Percentiles rank a stretch among this genome's conserved stretches.
phyloP scores from a whole-genome alignment of 1,140 invertebrate genomes.

The Zaprionus capensis region DNA sequence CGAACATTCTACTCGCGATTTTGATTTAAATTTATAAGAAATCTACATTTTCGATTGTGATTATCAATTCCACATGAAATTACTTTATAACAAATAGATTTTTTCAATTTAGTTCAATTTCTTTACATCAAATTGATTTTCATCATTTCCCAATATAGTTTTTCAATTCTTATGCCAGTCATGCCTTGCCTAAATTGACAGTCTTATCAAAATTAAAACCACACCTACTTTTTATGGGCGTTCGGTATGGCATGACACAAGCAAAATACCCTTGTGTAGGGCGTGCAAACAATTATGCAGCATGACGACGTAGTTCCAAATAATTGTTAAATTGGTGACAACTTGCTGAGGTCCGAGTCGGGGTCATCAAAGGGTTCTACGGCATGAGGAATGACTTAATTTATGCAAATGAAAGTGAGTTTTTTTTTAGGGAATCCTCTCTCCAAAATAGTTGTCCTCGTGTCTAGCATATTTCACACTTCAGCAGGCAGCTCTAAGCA shows the following conservation, averaged over 20 bases:
- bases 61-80: no score
- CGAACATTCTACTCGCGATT: no score
- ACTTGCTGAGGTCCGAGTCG: slow-evolving; percentile 36
- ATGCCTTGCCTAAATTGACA: not conserved
- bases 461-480: slow-evolving; percentile 67
- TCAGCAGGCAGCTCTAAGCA: slow-evolving; percentile 34
- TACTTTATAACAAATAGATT: no score
- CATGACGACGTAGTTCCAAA: slow-evolving; percentile 58
- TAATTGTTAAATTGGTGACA: slow-evolving; percentile 65
- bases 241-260: not conserved
- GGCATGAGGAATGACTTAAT: slow-evolving; percentile 23
- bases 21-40: no score
- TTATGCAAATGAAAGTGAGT: slow-evolving; percentile 40
- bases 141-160: not conserved
- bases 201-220: not conserved
- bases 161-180: not conserved
- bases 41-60: no score
- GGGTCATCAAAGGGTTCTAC: slow-evolving; percentile 12
- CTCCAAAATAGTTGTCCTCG: slow-evolving; percentile 6
- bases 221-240: not conserved
- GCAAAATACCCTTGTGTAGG: not conserved
- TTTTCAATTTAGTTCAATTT: not conserved
- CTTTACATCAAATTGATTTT: not conserved
- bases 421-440: not conserved
- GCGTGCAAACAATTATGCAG: slow-evolving; percentile 48